Percentiles rank a stretch among this genome's conserved stretches.
phyloP scores from a whole-genome alignment of 2,888 invertebrate species.

The Chymomyza fuscimana region DNA sequence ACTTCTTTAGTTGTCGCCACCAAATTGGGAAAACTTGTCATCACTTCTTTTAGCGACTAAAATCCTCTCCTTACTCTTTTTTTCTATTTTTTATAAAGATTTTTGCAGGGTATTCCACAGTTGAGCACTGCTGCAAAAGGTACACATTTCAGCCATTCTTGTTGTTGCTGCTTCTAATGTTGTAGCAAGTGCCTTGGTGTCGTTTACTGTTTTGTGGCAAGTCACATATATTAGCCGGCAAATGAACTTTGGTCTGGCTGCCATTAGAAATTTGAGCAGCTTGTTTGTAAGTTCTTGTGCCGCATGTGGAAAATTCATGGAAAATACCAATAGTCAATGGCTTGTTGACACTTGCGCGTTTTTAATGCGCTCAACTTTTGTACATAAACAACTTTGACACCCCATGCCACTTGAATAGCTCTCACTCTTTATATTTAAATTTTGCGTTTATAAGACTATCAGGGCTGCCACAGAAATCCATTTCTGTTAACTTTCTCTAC shows the following conservation, averaged over 20 bases:
- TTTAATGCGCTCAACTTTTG: neutral
- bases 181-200: slow-evolving; percentile 34
- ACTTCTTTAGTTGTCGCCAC: too few relatives aligned
- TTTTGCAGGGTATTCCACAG: neutral
- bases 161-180: slow-evolving; percentile 30
- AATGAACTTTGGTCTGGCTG: slow-evolving; percentile 57
- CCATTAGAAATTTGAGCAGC: slow-evolving; percentile 71
- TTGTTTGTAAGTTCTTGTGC: slow-evolving; percentile 49
- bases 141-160: slow-evolving; percentile 25
- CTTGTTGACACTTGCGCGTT: slow-evolving; percentile 25
- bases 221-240: slow-evolving; percentile 38
- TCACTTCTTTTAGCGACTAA: too few relatives aligned
- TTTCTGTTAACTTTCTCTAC: too few relatives aligned
- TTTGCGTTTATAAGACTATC: too few relatives aligned
- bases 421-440: too few relatives aligned
- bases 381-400: slow-evolving; percentile 25
- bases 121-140: neutral
- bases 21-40: too few relatives aligned
- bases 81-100: too few relatives aligned
- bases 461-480: too few relatives aligned
- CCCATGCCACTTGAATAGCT: too few relatives aligned
- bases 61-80: too few relatives aligned
- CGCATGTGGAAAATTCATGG: slow-evolving; percentile 54
- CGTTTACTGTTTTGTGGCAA: slow-evolving; percentile 41
- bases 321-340: slow-evolving; percentile 54